Conservation (phyloP, 2,888 invertebrate species). For the Agrochola circellaris region DNA sequence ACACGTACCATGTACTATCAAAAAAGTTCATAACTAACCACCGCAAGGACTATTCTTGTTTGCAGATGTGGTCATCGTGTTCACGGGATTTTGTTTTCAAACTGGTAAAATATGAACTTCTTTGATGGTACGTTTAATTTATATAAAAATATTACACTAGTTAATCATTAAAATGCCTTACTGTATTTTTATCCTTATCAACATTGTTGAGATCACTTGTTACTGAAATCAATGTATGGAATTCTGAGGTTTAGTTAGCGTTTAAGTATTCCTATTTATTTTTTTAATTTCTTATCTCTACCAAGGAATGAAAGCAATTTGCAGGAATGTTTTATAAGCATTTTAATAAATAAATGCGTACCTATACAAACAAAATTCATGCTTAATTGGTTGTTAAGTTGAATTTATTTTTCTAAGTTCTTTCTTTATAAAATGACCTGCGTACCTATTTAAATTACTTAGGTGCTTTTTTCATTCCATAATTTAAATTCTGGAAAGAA, state of each 20-base stretch:
- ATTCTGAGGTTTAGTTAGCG: conserved; percentile 11
- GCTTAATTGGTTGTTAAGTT: background rate
- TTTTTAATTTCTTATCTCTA: background rate
- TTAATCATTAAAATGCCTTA: background rate
- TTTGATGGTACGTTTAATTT: background rate
- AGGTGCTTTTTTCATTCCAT: background rate
- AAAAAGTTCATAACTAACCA: no score
- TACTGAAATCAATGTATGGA: conserved; percentile 12
- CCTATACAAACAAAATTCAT: background rate
- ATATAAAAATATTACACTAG: background rate
- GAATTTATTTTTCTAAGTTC: background rate
- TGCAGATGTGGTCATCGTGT: no score
- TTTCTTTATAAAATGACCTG: background rate
- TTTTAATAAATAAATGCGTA: conserved; percentile 19
- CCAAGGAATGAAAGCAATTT: background rate
- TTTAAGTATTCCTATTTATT: conserved; percentile 13
- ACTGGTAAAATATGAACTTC: no score
- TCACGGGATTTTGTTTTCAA: no score
- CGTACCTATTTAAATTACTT: background rate
- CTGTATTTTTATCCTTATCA: background rate
- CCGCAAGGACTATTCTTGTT: no score
- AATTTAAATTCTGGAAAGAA: background rate
- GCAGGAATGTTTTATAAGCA: conserved; percentile 2
- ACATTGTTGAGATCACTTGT: conserved; percentile 22
- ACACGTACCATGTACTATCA: background rate